Evolutionary conservation across 2,888 invertebrate genomes (phyloP), one percentile per base, ranked within the genome.

Genomic region (Dimorphilus gyrociliatus): DNA sequence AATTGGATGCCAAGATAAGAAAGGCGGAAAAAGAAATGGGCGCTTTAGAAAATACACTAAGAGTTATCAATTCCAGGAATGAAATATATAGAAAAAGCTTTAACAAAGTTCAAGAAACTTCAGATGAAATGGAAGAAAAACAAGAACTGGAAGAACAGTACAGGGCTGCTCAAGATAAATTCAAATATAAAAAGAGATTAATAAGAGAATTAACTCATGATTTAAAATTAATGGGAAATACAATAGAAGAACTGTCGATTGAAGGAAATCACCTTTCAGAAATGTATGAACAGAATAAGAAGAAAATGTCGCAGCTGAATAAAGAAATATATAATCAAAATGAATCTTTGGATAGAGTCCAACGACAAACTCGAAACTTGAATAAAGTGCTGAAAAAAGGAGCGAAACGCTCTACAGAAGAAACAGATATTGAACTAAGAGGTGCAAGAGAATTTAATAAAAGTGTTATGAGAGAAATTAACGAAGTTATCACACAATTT

Each of bases 1-100:
- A 73, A 27, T 66, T 88, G 41, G 86, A 88, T 63, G 72, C 72
- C 5, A 74, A 76, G 45, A 79, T 86, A 19, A 66, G 70, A 37
- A 75, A 74, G 48, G 72, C 78, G 2, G 86, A 88, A 64, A 71
- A 74, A 35, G 86, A 88, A 62, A 78, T 86, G 45, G 69, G 76
- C 15, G 84, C 84, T 10, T 72, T 88, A 64, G 85, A 88, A 60
- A 85, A 85, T 51, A 85, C 86, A 1, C 63, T 88, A 47, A 72
- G 75, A 16, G 66, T 86, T 30, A 72, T 86, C 45, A 80, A 79
- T 53, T 70, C 72, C 26, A 75, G 82, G 21, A 86, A 86, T 55
- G 67, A 70, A 23, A 74, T 74, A 37, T 84, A 77, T 61, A 72
- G 77, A 52, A 57, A 58, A 38, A 56, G 53, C 37, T 56, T 60